phyloP scores from a whole-genome alignment of 2,888 invertebrate species.

The Drosophila dives region DNA sequence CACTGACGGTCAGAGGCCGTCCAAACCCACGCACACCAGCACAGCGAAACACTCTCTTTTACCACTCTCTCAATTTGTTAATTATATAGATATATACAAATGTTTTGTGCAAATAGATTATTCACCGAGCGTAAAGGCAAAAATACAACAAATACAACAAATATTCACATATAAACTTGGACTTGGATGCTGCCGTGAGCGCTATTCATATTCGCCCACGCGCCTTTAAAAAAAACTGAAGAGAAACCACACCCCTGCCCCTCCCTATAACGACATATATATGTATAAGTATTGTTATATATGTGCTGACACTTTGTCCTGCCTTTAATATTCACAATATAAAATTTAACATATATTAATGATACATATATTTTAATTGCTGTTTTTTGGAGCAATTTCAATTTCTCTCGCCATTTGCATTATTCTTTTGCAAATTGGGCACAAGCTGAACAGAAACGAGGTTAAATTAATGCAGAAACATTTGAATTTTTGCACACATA shows the following conservation, averaged over 20 bases:
- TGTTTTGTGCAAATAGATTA: slow-evolving; percentile 75
- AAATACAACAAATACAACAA: slow-evolving; percentile 57
- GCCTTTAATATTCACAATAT: slow-evolving; percentile 35
- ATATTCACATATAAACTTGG: slow-evolving; percentile 70
- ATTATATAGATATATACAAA: slow-evolving; percentile 40
- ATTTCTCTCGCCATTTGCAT: slow-evolving; percentile 42
- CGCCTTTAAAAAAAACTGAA: slow-evolving; percentile 39
- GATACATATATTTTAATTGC: slow-evolving; percentile 70
- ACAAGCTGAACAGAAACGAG: slow-evolving; percentile 58
- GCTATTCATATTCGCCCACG: slow-evolving; percentile 67
- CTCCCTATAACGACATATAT: slow-evolving; percentile 20
- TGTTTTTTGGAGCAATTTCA: slow-evolving; percentile 63
- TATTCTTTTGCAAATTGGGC: slow-evolving; percentile 53
- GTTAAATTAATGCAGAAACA: slow-evolving; percentile 67
- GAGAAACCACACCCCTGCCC: slow-evolving; percentile 16
- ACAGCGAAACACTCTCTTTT: slow-evolving; percentile 23
- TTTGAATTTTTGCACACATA: slow-evolving; percentile 35
- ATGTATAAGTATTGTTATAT: slow-evolving; percentile 32
- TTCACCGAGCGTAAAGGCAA: slow-evolving; percentile 64
- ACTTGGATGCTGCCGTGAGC: slow-evolving; percentile 70
- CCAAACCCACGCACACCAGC: slow-evolving; percentile 72
- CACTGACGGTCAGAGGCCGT: slow-evolving; percentile 80
- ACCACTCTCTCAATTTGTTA: slow-evolving; percentile 39
- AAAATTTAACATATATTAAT: slow-evolving; percentile 39
- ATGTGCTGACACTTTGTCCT: slow-evolving; percentile 56